Percentiles rank a stretch among this genome's conserved stretches.
Conservation (phyloP, 2,113 vertebrate genomes). For the Leptobrachium leishanense region DNA sequence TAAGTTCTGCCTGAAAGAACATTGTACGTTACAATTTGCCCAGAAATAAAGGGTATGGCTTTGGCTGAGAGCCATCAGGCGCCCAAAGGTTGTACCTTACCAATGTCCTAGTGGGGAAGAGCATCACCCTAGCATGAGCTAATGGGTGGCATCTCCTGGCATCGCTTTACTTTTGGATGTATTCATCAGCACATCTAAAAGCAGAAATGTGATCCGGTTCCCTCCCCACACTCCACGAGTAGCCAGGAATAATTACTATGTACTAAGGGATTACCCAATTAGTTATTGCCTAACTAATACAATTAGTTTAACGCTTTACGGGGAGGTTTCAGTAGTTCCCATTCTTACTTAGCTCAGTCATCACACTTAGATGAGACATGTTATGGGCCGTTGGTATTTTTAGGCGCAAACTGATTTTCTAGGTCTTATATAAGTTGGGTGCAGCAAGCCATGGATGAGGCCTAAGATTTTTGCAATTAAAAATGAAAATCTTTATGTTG, state of each 20-base stretch:
- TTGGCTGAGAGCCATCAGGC: no score
- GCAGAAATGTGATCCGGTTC: not conserved
- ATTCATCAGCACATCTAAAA: not conserved
- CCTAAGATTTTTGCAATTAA: no score
- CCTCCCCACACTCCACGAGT: not conserved
- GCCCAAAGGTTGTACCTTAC: no score
- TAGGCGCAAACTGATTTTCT: no score
- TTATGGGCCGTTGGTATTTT: no score
- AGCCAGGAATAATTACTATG: not conserved
- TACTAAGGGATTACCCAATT: not conserved
- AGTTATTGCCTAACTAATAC: not conserved
- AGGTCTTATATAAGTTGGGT: no score
- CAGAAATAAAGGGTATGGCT: not conserved
- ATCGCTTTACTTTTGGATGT: not conserved
- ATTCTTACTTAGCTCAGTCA: no score
- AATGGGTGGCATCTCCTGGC: no score
- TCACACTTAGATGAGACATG: no score
- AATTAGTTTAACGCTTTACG: not conserved
- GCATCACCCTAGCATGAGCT: not conserved
- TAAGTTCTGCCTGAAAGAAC: not conserved
- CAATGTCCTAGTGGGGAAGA: not conserved
- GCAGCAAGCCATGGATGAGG: no score
- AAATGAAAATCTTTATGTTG: no score
- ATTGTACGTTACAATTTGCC: not conserved
- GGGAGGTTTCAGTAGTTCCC: not conserved